Evolutionary conservation across 2,888 invertebrate species (phyloP), one percentile per base, ranked within the genome.

Genomic region (Odontothrips loti): DNA sequence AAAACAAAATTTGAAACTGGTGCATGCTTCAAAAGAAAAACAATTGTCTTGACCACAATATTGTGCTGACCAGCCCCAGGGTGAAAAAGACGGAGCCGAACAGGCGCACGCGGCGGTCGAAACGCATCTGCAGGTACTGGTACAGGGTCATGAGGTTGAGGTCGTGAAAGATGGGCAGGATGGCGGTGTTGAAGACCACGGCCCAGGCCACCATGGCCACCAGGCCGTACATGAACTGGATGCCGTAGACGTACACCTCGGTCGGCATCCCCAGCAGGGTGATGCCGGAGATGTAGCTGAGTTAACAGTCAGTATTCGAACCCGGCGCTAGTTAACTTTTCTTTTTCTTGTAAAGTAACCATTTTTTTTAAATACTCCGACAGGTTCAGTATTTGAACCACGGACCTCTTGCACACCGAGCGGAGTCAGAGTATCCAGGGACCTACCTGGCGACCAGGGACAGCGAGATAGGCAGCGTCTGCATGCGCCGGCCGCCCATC

Each of bases 401-500:
- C 27, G 29, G 27, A 10, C 29, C 23, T 23, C 15, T 15, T 11
- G 34, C 68, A 0, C 20, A 68, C 20, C 27, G 20, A 17, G 15
- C 63, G 1, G 68, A 15, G 47, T 20, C 17, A 23, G n/a, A n/a
- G 20, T 43, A 17, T 11, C 63, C 34, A 79, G n/a, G 81, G 75
- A 83, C 86, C 86, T 86, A 93, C 94, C 93, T 95, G 81, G 96
- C 96, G 82, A 96, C 92, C 51, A 96, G 89, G 0, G 96, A 96
- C 90, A 96, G 90, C 48, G 95, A 91, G 81, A 96, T 93, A 4
- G 96, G 96, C 86, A 96, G 89, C 27, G 93, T 91, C 85, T 92
- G 91, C 95, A 96, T 95, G 85, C 92, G 92, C 84, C 95, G 90
- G 81, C 94, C 94, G 34, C 95, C 96, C 81, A 96, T 91, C 80